A percentile compares a stretch with the other conserved stretches of the same genome.
Conservation (phyloP, 2,888 invertebrate species). For the Palloptera scutellata region DNA sequence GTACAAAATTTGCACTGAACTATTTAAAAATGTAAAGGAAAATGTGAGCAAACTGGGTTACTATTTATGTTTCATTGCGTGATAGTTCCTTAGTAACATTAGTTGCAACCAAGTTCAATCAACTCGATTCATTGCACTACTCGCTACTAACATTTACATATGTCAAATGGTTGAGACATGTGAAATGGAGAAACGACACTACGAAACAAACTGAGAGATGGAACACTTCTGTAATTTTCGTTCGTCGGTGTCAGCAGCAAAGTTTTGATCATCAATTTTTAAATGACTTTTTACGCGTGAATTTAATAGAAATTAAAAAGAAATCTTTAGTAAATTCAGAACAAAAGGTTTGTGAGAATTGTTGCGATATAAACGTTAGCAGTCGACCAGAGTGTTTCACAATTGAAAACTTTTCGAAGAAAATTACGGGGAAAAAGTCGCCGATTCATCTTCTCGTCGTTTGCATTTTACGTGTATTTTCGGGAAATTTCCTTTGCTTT, state of each 20-base stretch:
- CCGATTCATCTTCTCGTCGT: conserved; percentile 12
- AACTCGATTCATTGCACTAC: no score
- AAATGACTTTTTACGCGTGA: conserved; percentile 26
- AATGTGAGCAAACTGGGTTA: no score
- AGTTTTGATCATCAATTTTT: conserved; percentile 27
- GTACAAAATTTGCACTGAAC: no score
- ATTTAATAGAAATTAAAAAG: conserved; percentile 5
- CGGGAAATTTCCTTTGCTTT: background rate
- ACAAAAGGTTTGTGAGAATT: conserved; percentile 18
- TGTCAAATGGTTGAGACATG: no score
- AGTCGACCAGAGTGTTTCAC: background rate
- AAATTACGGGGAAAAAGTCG: conserved; percentile 7
- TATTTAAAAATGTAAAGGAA: no score
- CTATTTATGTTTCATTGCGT: no score
- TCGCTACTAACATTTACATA: no score
- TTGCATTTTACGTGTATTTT: background rate
- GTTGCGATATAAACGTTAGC: conserved; percentile 3
- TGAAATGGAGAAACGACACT: no score
- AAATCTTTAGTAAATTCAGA: background rate
- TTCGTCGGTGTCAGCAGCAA: conserved; percentile 33
- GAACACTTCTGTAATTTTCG: conserved; percentile 39
- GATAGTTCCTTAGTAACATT: no score
- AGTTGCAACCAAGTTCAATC: no score
- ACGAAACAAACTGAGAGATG: conserved; percentile 22
- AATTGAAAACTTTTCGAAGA: no score